Evolutionary conservation across 2,113 vertebrate species (phyloP).

Genomic region (Phyllostomus discolor): DNA sequence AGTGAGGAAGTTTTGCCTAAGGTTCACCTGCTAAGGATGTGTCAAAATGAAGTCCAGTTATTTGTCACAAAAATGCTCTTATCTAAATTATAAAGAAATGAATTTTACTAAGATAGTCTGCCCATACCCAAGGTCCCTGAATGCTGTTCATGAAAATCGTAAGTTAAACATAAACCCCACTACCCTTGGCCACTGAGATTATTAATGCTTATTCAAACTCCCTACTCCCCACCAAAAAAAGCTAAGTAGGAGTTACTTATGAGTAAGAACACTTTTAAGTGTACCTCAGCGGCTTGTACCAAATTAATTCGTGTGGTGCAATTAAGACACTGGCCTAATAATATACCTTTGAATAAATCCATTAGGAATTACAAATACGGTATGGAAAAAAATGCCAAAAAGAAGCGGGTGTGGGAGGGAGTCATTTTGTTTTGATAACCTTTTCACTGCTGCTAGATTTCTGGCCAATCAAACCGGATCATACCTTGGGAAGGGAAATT

Average conservation of each 20-base stretch:
- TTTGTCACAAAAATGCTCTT: not conserved
- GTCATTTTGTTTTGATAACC: not conserved
- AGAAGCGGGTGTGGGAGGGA: not conserved
- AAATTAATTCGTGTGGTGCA: not conserved
- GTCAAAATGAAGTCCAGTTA: not conserved
- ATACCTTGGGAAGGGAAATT: constrained; percentile 87
- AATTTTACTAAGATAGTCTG: not conserved
- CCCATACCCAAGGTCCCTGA: not conserved
- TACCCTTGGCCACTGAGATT: not conserved
- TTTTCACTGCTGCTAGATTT: not conserved
- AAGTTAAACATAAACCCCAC: not conserved
- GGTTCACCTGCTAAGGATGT: not conserved
- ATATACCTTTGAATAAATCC: not conserved
- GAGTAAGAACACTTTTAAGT: not conserved
- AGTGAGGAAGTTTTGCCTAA: not conserved
- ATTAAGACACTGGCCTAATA: not conserved
- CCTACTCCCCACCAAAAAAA: rapidly evolving
- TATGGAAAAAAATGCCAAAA: not conserved
- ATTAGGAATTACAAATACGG: not conserved
- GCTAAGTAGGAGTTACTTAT: not conserved
- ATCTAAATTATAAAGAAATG: not conserved
- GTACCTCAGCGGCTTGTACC: not conserved
- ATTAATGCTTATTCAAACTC: not conserved
- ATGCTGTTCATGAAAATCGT: constrained; percentile 30
- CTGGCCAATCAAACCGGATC: constrained; percentile 17